phyloP scores from a whole-genome alignment of 2,888 invertebrate genomes.

The Kuschelorhynchus macadamiae region DNA sequence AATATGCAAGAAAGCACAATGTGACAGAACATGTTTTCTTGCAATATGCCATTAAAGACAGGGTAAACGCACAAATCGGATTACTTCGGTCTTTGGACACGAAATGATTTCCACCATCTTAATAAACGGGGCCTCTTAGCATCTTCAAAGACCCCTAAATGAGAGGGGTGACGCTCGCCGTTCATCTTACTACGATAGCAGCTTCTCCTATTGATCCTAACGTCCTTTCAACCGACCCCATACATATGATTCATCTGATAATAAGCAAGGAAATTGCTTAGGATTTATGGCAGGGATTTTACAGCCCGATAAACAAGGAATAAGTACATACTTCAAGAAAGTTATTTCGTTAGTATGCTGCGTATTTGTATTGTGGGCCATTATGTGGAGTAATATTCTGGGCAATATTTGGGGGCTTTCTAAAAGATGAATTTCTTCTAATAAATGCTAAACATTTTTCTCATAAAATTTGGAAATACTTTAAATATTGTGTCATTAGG shows the following conservation, averaged over 20 bases:
- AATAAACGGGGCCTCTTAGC: slow-evolving; percentile 40
- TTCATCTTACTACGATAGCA: slow-evolving; percentile 35
- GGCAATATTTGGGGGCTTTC: no score
- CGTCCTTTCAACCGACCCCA: slow-evolving; percentile 40
- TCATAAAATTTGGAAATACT: no score
- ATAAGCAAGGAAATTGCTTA: slow-evolving; percentile 48
- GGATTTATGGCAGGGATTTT: slow-evolving; percentile 41
- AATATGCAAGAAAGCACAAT: no score
- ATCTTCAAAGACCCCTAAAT: slow-evolving; percentile 39
- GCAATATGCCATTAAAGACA: neutral
- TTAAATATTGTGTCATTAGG: no score
- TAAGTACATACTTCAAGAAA: slow-evolving; percentile 25
- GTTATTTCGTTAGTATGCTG: neutral
- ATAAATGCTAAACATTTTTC: no score
- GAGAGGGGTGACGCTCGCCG: slow-evolving; percentile 26
- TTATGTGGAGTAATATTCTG: no score
- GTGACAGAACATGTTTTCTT: neutral
- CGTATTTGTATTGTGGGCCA: neutral
- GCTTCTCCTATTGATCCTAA: slow-evolving; percentile 43
- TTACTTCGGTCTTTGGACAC: slow-evolving; percentile 32
- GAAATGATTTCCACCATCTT: slow-evolving; percentile 44
- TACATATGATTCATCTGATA: slow-evolving; percentile 47
- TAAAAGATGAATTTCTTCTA: no score
- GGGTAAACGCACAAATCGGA: slow-evolving; percentile 30
- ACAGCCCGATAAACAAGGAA: slow-evolving; percentile 33